Conservation (phyloP, 2,113 vertebrate genomes). For the Sitta europaea region DNA sequence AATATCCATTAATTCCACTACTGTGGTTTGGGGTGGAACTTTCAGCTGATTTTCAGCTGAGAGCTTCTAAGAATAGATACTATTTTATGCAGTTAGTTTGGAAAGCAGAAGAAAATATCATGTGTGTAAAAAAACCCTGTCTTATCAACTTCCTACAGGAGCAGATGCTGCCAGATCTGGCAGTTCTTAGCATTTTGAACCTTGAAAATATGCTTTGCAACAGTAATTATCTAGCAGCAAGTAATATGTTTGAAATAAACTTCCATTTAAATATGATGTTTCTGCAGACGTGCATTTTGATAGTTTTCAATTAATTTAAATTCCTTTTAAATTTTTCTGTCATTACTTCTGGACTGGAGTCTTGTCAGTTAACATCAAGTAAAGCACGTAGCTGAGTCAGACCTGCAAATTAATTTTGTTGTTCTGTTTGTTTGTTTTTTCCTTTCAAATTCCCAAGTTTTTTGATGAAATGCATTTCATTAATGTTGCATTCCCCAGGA, state of each 20-base stretch:
- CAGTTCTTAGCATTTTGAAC: background rate
- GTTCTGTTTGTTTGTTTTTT: background rate
- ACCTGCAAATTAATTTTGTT: background rate
- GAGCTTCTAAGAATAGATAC: background rate
- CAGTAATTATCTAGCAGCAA: background rate
- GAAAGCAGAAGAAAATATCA: background rate
- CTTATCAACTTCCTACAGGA: background rate
- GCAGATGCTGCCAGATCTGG: background rate
- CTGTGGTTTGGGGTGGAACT: background rate
- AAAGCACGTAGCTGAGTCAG: background rate
- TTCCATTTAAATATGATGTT: background rate
- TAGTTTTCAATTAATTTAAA: background rate
- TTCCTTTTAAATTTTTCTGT: background rate
- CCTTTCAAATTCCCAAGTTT: background rate
- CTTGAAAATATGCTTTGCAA: background rate
- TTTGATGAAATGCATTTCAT: background rate
- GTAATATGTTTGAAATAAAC: background rate
- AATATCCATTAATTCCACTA: background rate
- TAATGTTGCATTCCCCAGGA: background rate
- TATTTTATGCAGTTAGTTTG: background rate
- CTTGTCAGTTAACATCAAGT: background rate
- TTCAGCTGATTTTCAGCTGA: background rate
- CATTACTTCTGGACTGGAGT: background rate
- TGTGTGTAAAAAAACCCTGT: background rate
- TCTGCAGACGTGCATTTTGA: background rate